Conservation (phyloP, 2,888 invertebrate species). For the Agonopterix heracliana region DNA sequence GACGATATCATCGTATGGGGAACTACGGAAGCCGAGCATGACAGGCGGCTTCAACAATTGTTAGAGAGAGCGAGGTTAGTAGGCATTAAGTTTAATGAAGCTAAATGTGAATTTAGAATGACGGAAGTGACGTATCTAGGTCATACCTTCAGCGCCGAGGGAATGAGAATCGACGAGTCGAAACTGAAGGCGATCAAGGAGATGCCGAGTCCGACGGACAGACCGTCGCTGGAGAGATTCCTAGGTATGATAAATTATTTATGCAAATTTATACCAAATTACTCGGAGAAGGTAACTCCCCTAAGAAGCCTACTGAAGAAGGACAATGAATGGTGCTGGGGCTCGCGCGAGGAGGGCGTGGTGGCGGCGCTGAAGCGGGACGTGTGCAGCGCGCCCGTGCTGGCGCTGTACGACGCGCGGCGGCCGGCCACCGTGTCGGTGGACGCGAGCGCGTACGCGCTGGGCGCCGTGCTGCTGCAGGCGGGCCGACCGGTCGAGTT, state of each 20-base stretch:
- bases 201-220: too few relatives aligned
- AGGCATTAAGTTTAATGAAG: slow-evolving; percentile 11
- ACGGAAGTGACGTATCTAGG: background rate
- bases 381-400: background rate
- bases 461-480: too few relatives aligned
- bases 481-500: too few relatives aligned
- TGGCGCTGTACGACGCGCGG: too few relatives aligned
- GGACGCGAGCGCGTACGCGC: too few relatives aligned
- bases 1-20: slow-evolving; percentile 8
- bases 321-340: slow-evolving; percentile 18
- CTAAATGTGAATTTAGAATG: slow-evolving; percentile 11
- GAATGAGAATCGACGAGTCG: slow-evolving; percentile 8
- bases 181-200: too few relatives aligned
- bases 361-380: slow-evolving; percentile 8
- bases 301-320: slow-evolving; percentile 14
- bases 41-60: slow-evolving; percentile 6
- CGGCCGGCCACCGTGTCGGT: too few relatives aligned
- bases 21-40: slow-evolving; percentile 7
- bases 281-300: slow-evolving; percentile 11
- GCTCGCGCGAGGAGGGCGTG: background rate
- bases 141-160: slow-evolving; percentile 1
- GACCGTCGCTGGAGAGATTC: slow-evolving; percentile 17
- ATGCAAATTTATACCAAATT: slow-evolving; percentile 21
- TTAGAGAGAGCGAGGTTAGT: slow-evolving; percentile 4
- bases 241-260: slow-evolving; percentile 21